Evolutionary conservation across 2,113 vertebrate genomes (phyloP), one percentile per base, ranked within the genome.

Genomic region (Chlorodrepanis virens): DNA sequence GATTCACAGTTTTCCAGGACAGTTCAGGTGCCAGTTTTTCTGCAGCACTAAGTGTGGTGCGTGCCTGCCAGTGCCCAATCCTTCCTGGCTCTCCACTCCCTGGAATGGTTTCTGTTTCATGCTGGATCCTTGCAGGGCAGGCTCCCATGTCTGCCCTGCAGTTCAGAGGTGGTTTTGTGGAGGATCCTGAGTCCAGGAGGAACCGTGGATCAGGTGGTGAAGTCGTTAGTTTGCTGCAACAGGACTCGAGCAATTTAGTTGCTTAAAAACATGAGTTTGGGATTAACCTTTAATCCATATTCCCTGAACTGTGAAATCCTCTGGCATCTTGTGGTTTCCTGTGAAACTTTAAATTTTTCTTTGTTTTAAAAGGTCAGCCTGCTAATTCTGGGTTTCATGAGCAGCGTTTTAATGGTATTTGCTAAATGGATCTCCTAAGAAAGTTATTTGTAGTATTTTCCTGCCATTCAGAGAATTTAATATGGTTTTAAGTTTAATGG

Each of bases 31-130:
- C 49, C 60, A 31, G 35, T 37, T 70, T 80, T 63, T n/a, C 21
- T 16, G 22, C 22, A 39, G 29, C 0, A 1, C 0, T 15, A 9
- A 12, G 50, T 63, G 78, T 3, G 2, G 54, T 53, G 12, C 10
- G 20, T 74, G n/a, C 42, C 45, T 69, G 59, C 39, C 72, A 19
- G 23, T 77, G 60, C 42, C 45, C 1, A 3, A 5, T 60, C 9
- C 44, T 54, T 68, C 27, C 67, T 56, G 65, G 8, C 24, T 47
- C 56, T 59, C 53, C 14, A 1, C 8, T 28, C 37, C 49, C 23
- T 35, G 44, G 21, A 24, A 39, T 12, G 19, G 14, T 67, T 92
- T 70, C 28, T 14, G 64, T 70, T 24, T 39, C 11, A 0, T 70
- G 44, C 22, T 11, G 22, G 22, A 8, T 83, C 64, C 68, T 33